Conservation (phyloP, 2,888 invertebrate species). For the Oconnorella tubifera region DNA sequence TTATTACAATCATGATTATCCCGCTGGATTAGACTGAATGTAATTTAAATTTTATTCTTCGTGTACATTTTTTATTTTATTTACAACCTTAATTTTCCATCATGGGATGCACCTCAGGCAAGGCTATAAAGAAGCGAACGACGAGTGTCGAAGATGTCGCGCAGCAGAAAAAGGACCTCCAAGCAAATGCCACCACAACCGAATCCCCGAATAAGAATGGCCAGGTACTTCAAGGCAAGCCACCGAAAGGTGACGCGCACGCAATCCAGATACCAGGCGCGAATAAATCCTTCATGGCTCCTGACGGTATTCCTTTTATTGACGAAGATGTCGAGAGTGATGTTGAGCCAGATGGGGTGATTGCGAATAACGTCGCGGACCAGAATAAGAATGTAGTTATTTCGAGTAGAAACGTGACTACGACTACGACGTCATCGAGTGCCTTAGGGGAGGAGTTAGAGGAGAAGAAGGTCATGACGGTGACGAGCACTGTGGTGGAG, state of each 20-base stretch:
- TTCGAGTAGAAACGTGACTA: not conserved
- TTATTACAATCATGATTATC: no score
- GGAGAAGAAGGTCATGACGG: not conserved
- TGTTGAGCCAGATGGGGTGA: no score
- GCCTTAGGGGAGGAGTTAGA: slow-evolving; percentile 16
- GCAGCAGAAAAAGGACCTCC: no score
- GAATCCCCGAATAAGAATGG: slow-evolving; percentile 13
- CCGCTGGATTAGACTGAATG: no score
- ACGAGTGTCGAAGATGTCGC: slow-evolving; percentile 24
- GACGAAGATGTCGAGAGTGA: slow-evolving; percentile 22
- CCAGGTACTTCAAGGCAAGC: slow-evolving; percentile 14
- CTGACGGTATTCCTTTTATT: slow-evolving; percentile 26
- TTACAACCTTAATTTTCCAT: no score
- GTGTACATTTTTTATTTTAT: not conserved
- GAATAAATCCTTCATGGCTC: slow-evolving; percentile 24
- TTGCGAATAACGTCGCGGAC: no score
- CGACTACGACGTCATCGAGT: slow-evolving; percentile 3
- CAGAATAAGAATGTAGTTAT: slow-evolving; percentile 10
- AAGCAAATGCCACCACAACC: not conserved
- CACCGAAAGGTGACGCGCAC: no score
- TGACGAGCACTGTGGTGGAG: not conserved
- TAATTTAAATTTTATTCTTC: no score
- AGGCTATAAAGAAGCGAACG: slow-evolving; percentile 18
- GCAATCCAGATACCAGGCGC: slow-evolving; percentile 22
- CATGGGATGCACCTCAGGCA: slow-evolving; percentile 26